phyloP scores from a whole-genome alignment of 1,140 invertebrate species.

The Luehdorfia chinensis region DNA sequence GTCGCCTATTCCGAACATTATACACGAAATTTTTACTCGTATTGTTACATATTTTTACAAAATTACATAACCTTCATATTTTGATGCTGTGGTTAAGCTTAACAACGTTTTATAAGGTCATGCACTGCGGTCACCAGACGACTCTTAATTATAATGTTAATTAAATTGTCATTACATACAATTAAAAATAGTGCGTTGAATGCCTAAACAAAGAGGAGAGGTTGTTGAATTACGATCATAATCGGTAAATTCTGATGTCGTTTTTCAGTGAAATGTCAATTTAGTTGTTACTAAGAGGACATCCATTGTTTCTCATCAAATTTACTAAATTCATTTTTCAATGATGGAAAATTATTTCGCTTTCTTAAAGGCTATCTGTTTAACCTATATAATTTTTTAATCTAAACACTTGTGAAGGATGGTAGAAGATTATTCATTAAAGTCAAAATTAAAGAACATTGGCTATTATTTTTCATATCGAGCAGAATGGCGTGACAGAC shows the following conservation, averaged over 20 bases:
- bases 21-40: no score
- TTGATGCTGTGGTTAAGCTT: not conserved
- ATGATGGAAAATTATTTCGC: no score
- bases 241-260: constrained; percentile 4
- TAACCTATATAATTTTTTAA: not conserved
- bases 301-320: not conserved
- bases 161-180: constrained; percentile 17
- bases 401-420: no score
- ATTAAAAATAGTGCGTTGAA: constrained; percentile 8
- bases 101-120: constrained; percentile 8
- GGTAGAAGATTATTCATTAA: no score
- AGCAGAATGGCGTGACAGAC: no score
- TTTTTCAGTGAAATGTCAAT: constrained; percentile 1
- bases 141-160: constrained; percentile 13
- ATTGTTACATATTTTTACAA: no score
- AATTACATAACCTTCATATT: constrained; percentile 6
- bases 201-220: constrained; percentile 12
- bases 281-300: not conserved
- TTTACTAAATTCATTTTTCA: not conserved
- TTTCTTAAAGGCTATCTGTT: not conserved
- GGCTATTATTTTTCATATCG: no score
- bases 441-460: no score
- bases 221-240: constrained; percentile 13
- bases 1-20: no score
- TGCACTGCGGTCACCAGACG: constrained; percentile 14